A percentile compares a stretch with the other conserved stretches of the same genome.
Evolutionary conservation across 53 echinoderm and acorn worm genomes (phyloP).

Genomic region (Echinometra lucunter): DNA sequence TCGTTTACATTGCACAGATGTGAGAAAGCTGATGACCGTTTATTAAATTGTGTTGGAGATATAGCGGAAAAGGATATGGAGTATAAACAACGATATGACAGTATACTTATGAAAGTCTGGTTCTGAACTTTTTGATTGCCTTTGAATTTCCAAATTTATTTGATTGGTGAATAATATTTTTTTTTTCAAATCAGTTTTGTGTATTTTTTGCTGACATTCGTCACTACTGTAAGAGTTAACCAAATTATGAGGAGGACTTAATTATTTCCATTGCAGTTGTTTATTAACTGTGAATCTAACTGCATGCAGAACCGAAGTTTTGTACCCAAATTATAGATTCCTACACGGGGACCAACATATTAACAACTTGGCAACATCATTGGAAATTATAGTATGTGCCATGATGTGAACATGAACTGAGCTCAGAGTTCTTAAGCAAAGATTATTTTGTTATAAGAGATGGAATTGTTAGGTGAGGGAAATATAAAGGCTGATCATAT

Average conservation of each 20-base stretch:
- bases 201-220: not conserved
- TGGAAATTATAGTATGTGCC: too few species aligned
- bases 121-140: not conserved
- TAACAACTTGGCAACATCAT: not conserved
- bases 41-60: not conserved
- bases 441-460: too few species aligned
- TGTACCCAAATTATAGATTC: not conserved
- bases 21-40: not conserved
- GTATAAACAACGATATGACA: not conserved
- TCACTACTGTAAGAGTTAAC: not conserved
- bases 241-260: not conserved
- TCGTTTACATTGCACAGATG: not conserved
- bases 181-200: not conserved
- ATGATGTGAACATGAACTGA: not conserved
- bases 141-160: not conserved
- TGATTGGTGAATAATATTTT: not conserved
- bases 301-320: not conserved
- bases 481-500: too few species aligned
- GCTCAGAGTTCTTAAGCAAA: too few species aligned
- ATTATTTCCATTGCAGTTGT: not conserved
- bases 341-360: not conserved
- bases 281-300: not conserved
- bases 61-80: not conserved
- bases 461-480: too few species aligned
- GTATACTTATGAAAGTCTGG: not conserved